phyloP scores from a whole-genome alignment of 2,113 vertebrate species.

The Indri indri region DNA sequence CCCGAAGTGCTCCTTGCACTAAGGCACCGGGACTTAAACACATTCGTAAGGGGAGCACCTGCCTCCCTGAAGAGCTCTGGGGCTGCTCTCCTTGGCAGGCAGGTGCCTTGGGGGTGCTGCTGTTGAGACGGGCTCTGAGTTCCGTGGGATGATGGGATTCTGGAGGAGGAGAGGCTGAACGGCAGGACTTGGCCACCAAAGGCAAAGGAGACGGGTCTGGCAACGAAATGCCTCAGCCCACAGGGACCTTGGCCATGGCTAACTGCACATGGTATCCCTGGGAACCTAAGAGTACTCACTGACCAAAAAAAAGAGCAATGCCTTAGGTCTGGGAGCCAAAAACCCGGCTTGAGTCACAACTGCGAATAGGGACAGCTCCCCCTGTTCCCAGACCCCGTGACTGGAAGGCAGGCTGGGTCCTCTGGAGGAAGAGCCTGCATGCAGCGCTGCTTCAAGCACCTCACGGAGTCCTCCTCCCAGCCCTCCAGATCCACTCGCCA shows the following conservation, averaged over 20 bases:
- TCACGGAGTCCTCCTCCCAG: background rate
- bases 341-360: background rate
- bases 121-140: accelerated
- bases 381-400: background rate
- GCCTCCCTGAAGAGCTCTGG: too few species aligned
- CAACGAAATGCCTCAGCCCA: background rate
- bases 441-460: background rate
- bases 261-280: background rate
- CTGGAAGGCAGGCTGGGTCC: background rate
- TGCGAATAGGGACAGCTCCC: background rate
- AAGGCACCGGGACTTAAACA: too few species aligned
- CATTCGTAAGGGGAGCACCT: background rate
- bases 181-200: background rate
- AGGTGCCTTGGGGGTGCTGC: accelerated
- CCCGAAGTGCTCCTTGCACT: background rate
- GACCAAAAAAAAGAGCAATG: too few species aligned
- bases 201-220: accelerated
- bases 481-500: background rate
- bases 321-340: background rate
- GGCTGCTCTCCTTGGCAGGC: background rate
- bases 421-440: background rate
- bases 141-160: accelerated
- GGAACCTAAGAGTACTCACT: background rate
- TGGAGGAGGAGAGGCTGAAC: background rate
- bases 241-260: background rate